phyloP scores from a whole-genome alignment of 2,797 vertebrate genomes.

The Mus minutoides region DNA sequence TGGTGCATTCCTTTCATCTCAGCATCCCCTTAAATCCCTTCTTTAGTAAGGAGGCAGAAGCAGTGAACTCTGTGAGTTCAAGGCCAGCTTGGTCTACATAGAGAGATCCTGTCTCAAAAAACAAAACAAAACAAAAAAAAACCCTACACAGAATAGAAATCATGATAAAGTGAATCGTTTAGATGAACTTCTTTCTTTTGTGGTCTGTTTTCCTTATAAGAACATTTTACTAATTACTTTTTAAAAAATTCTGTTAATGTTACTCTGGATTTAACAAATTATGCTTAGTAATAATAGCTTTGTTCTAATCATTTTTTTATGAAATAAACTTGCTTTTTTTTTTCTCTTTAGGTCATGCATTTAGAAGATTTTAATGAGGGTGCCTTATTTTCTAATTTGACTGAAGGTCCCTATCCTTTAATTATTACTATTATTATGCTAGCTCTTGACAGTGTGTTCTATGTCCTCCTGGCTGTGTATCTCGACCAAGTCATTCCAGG shows the following conservation, averaged over 20 bases:
- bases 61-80: background rate
- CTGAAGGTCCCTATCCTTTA: constrained; percentile 93
- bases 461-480: constrained; percentile 94
- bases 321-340: constrained; percentile 62
- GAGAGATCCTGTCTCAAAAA: background rate
- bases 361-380: constrained; percentile 96
- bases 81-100: background rate
- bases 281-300: background rate
- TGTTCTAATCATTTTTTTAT: constrained; percentile 37
- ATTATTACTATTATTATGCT: constrained; percentile 92
- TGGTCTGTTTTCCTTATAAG: constrained; percentile 1
- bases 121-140: background rate
- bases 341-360: constrained; percentile 93
- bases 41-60: background rate
- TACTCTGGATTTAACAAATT: background rate
- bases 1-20: background rate
- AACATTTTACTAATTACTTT: background rate
- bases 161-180: background rate
- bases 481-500: constrained; percentile 98
- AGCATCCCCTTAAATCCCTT: background rate
- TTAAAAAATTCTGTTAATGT: background rate
- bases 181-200: background rate
- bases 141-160: background rate
- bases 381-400: constrained; percentile 91
- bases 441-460: constrained; percentile 93